Conservation (phyloP, 2,113 vertebrate species). For the Bucco capensis region DNA sequence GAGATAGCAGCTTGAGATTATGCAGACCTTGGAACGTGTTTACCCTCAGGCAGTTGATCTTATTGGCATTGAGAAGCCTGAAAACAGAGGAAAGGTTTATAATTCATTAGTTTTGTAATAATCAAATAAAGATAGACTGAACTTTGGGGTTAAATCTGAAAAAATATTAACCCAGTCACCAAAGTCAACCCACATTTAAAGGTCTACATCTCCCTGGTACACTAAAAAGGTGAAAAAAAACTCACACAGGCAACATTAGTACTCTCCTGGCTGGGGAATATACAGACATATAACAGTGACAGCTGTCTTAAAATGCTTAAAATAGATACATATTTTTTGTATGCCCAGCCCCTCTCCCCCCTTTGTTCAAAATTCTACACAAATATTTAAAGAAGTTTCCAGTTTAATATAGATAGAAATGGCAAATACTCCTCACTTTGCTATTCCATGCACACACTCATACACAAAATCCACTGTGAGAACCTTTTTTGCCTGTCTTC, state of each 20-base stretch:
- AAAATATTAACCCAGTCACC: background rate
- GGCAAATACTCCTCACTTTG: background rate
- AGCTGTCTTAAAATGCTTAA: background rate
- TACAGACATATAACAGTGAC: background rate
- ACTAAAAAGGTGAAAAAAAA: background rate
- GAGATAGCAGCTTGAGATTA: conserved; percentile 94
- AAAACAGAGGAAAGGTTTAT: conserved; percentile 46
- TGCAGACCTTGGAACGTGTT: conserved; percentile 98
- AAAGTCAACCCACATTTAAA: background rate
- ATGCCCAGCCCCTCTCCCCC: background rate
- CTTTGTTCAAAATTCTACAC: background rate
- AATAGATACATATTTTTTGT: background rate
- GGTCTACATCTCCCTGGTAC: background rate
- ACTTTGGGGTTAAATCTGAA: background rate
- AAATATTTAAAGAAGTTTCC: background rate
- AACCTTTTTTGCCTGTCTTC: background rate
- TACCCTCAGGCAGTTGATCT: conserved; percentile 96
- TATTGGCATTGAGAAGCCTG: conserved; percentile 98
- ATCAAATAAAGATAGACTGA: background rate
- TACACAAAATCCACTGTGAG: background rate
- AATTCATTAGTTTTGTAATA: background rate
- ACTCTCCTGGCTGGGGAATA: background rate
- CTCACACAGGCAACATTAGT: background rate
- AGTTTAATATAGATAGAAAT: background rate
- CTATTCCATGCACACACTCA: background rate